Conservation (phyloP, 2,888 invertebrate genomes). For the Plemyria rubiginata region DNA sequence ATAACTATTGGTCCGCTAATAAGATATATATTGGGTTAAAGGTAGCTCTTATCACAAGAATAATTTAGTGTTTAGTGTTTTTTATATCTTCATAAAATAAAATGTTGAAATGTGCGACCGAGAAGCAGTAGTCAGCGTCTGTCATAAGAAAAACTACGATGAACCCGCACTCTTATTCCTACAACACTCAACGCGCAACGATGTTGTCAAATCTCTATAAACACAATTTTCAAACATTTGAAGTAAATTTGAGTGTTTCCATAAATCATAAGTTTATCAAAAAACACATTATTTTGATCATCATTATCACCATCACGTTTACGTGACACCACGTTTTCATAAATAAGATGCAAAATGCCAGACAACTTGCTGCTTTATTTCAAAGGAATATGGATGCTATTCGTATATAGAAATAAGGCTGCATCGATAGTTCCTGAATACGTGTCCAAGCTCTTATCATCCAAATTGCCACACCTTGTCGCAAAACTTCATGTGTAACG, state of each 20-base stretch:
- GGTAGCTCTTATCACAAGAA: too few relatives aligned
- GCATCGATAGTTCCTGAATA: conserved; percentile 26
- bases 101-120: too few relatives aligned
- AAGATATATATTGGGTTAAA: too few relatives aligned
- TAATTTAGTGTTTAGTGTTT: too few relatives aligned
- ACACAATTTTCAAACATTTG: conserved; percentile 22
- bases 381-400: conserved; percentile 15
- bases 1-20: too few relatives aligned
- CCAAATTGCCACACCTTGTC: conserved; percentile 39
- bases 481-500: conserved; percentile 18
- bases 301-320: conserved; percentile 33
- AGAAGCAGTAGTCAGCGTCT: too few relatives aligned
- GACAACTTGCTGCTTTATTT: conserved; percentile 15
- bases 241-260: conserved; percentile 20
- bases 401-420: conserved; percentile 9
- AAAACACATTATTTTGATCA: conserved; percentile 39
- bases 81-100: too few relatives aligned
- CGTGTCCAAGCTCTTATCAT: conserved; percentile 36
- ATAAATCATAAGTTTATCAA: conserved; percentile 41
- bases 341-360: conserved; percentile 22
- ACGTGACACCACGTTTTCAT: conserved; percentile 36
- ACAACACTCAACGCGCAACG: background rate
- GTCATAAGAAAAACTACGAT: too few relatives aligned
- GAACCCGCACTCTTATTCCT: too few relatives aligned
- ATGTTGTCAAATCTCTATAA: background rate